Base-by-base conservation (phyloP, 2,797 vertebrate species). In the Micrastur ruficollis region DNA sequence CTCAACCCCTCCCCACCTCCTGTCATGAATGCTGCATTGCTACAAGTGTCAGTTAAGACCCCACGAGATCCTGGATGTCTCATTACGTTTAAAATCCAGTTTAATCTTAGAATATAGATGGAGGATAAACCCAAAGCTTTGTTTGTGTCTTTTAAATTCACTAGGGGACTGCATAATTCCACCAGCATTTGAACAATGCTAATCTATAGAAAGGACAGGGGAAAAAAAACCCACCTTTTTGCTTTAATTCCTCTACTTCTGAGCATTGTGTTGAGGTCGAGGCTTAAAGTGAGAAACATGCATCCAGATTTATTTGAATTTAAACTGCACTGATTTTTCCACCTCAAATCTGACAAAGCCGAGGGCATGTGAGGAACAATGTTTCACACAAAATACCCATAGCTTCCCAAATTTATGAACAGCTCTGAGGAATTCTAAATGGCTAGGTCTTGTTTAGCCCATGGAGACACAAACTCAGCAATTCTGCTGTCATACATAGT, bases 121-220 rank as follows among this genome's bases (percentile, higher is more conserved):
- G n/a, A 91, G 22, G 76, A 95, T 92, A 89, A 95, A 73, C 31
- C 4, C 56, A 59, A 81, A 81, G 38, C 52, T 92, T 89, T 86
- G 26, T 76, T 90, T 90, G 36, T 50, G 78, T 58, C 42, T 50
- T 90, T 86, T 32, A 61, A 81, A 83, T 74, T 82, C 73, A 40
- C 84, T 76, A 44, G 52, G 31, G 40, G 29, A 67, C 10, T 23
- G 20, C 4, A 2, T 83, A 63, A 74, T 86, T 80, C 65, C 22
- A 84, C 26, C 68, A 72, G 36, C 65, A 70, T 70, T 83, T 82
- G 83, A 93, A 84, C 42, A 94, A 67, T 36, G 44, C 10, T 73
- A 62, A 89, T 73, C 46, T 90, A 42, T 11, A 62, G 63, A 50
- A 84, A 93, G 79, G 62, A 63, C 2, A 1, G 5, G 11, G 7